Base-by-base conservation (phyloP, 2,797 vertebrate genomes). In the Anguilla pacifica region DNA sequence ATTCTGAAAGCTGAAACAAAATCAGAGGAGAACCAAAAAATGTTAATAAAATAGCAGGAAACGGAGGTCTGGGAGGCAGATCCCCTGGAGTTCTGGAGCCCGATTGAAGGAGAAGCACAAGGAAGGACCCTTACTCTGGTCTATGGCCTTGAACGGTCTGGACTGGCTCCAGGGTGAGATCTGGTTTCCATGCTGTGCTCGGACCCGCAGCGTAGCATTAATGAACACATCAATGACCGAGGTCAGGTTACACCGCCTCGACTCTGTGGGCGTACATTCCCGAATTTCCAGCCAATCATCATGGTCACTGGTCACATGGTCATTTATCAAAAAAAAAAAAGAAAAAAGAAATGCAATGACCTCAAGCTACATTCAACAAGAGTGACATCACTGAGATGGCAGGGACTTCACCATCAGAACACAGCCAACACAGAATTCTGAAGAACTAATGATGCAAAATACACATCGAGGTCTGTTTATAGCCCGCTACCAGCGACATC, bases 171-270 rank as follows among this genome's bases (percentile, higher is more conserved):
- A 0, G 46, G 70, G 43, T 11, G 91, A 92, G 1, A 0, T 39
- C 55, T 81, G 49, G 2, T 61, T 55, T 0, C 0, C 79, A 39
- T 77, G 39, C 51, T 89, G 25, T 0, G 89, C 90, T 2, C 0
- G 55, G 2, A 93, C 92, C 2, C 70, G 86, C 61, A 94, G 84
- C 79, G 0, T 83, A 5, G 90, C 72, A 91, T 83, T 79, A 43
- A 0, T 22, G 1, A 4, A 25, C 25, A 0, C 0, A 0, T 6
- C 0, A 53, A 0, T 6, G 1, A 0, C 84, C 35, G 57, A 49
- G 0, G 0, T 3, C 1, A 93, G 59, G 6, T 92, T 7, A n/a
- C 93, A 94, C n/a, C 61, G 87, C 7, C 46, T 86, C 3, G 2
- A n/a, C 2, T 72, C 0, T 6, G 39, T 90, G 0, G 7, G 19